Base-by-base conservation (phyloP, 2,797 vertebrate genomes). In the Coluber constrictor region DNA sequence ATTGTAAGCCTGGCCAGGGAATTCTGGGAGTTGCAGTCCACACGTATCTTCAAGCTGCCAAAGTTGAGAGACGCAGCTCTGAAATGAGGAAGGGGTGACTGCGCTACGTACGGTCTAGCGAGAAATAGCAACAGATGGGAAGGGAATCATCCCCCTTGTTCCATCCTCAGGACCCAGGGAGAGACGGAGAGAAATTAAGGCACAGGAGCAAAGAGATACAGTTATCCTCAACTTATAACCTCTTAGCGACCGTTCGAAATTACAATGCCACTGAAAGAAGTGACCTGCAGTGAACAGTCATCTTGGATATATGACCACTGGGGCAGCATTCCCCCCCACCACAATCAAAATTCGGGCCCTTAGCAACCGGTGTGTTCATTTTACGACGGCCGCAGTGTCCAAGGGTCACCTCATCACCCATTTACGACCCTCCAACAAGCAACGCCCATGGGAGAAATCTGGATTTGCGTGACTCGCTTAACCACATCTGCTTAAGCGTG, bases 401-500 rank as follows among this genome's bases (percentile, higher is more conserved):
- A 5, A n/a, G 5, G 29, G 1, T 66, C 29, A 66, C 2, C 0
- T 3, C 0, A n/a, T 32, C 13, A 5, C 63, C 63, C 51, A 32
- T 70, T 7, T 16, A 5, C n/a, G 1, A 5, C 27, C 11, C n/a
- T n/a, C 27, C 4, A 11, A 63, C 61, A 29, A 0, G 25, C 60
- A 25, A 25, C 3, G 25, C 4, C 61, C 29, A 63, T 27, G 4
- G 11, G 27, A 4, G 7, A 7, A 25, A 25, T 2, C 20, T 61
- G 60, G 60, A 61, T 61, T 61, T 25, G 60, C 3, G 9, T 23
- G 27, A 29, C 27, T 29, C 11, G 10, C 25, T 61, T 60, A 7
- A 23, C 59, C 20, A 3, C 1, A 8, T 7, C 16, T n/a, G n/a
- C n/a, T n/a, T n/a, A 8, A 3, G n/a, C 15, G 6, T 0, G n/a